phyloP scores from a whole-genome alignment of 37 sponge, comb jelly and placozoan genomes.

The Ephydatia muelleri region DNA sequence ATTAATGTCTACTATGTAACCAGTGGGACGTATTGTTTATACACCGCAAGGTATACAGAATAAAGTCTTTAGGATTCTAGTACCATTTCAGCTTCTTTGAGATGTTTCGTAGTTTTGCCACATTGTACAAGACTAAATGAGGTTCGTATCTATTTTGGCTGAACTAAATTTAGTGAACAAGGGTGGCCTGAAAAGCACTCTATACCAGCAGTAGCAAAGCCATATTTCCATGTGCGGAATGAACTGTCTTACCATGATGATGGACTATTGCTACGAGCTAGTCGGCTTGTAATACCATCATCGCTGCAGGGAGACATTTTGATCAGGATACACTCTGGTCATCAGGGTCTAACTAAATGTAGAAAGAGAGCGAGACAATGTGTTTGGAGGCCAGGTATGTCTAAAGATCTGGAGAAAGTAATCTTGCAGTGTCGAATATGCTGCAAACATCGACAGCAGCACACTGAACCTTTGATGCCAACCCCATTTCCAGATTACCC shows the following conservation, averaged over 20 bases:
- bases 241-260: constrained; percentile 19
- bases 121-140: too few species aligned
- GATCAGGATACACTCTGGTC: constrained; percentile 23
- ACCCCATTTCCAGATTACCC: constrained; percentile 17
- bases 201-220: not conserved
- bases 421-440: constrained; percentile 22
- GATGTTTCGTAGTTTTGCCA: too few species aligned
- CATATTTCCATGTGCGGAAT: constrained; percentile 5
- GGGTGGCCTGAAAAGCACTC: constrained; percentile 35
- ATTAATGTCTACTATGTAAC: too few species aligned
- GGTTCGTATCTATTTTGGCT: too few species aligned
- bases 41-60: too few species aligned
- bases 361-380: constrained; percentile 35
- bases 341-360: constrained; percentile 43
- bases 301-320: constrained; percentile 1
- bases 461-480: constrained; percentile 19
- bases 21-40: too few species aligned
- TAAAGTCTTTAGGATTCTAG: too few species aligned
- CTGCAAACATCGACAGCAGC: not conserved
- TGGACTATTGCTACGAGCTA: constrained; percentile 22
- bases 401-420: constrained; percentile 6
- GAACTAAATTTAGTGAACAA: constrained; percentile 10
- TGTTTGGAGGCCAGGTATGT: constrained; percentile 36
- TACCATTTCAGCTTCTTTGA: too few species aligned
- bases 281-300: constrained; percentile 27